Conservation (phyloP, 1,140 invertebrate genomes). For the Heterodera carotae region DNA sequence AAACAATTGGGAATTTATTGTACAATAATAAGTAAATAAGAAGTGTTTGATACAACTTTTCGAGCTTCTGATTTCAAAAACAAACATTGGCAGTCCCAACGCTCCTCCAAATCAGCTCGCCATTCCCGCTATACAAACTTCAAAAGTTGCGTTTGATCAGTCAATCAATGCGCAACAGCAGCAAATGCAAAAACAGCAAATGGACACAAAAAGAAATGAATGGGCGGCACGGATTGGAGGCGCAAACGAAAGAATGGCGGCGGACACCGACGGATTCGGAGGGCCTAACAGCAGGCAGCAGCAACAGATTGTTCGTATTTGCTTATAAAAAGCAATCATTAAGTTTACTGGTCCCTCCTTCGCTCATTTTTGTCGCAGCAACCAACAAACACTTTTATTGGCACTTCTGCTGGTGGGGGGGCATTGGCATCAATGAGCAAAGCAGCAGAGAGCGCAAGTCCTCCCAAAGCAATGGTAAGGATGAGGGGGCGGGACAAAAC, state of each 20-base stretch:
- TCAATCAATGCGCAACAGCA: background rate
- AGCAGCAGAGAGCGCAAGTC: too few relatives aligned
- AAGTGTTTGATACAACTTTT: too few relatives aligned
- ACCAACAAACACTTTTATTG: too few relatives aligned
- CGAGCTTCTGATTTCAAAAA: slow-evolving; percentile 6
- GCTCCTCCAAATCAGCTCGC: background rate
- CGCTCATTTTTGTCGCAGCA: too few relatives aligned
- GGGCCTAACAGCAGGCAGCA: background rate
- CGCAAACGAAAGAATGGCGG: background rate
- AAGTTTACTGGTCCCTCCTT: too few relatives aligned
- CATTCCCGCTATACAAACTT: background rate
- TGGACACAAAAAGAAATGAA: background rate
- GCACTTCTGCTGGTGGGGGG: too few relatives aligned
- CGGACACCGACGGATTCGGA: background rate
- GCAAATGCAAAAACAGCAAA: slow-evolving; percentile 9
- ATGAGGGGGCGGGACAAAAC: too few relatives aligned
- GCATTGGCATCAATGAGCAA: too few relatives aligned
- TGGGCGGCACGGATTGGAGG: background rate
- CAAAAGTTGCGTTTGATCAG: slow-evolving; percentile 29
- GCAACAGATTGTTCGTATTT: background rate
- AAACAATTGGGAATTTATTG: too few relatives aligned
- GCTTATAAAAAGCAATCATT: too few relatives aligned
- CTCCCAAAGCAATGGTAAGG: too few relatives aligned
- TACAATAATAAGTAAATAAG: too few relatives aligned
- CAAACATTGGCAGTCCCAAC: background rate